Conservation (phyloP, 1,140 invertebrate species). For the Stegodyphus dumicola region DNA sequence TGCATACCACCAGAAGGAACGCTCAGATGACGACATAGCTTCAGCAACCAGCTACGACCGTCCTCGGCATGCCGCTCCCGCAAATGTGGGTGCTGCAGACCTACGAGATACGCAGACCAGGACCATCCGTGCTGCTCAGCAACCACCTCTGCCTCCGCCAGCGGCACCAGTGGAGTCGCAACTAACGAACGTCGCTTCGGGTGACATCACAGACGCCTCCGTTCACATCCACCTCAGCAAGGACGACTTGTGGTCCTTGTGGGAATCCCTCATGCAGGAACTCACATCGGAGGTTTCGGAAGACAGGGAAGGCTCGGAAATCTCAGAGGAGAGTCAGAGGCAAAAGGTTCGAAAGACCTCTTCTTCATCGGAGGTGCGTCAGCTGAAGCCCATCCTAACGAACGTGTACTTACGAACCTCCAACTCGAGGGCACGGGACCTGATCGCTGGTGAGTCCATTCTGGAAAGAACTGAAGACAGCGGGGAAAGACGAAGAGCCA, state of each 20-base stretch:
- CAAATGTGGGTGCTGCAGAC: background rate
- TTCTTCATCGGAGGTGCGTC: slow-evolving; percentile 1
- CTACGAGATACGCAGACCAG: slow-evolving; percentile 21
- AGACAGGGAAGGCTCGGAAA: slow-evolving; percentile 12
- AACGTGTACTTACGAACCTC: slow-evolving; percentile 39
- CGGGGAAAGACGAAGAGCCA: background rate
- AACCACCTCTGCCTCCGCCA: slow-evolving; percentile 20
- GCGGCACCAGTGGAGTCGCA: slow-evolving; percentile 21
- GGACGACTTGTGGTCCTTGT: slow-evolving; percentile 61
- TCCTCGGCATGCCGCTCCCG: background rate
- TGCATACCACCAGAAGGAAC: slow-evolving; percentile 43
- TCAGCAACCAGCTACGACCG: slow-evolving; percentile 11
- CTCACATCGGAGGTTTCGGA: background rate
- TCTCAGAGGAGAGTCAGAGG: background rate
- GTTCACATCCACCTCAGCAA: slow-evolving; percentile 34
- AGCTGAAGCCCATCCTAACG: slow-evolving; percentile 48
- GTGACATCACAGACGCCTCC: slow-evolving; percentile 32
- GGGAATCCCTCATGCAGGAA: slow-evolving; percentile 58
- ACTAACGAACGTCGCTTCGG: slow-evolving; percentile 38
- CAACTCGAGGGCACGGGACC: background rate
- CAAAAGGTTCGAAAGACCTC: too few relatives aligned
- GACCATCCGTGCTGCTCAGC: slow-evolving; percentile 21
- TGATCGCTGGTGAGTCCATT: slow-evolving; percentile 51
- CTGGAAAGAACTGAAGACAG: slow-evolving; percentile 19
- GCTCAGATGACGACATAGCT: slow-evolving; percentile 40